A percentile compares a stretch with the other conserved stretches of the same genome.
Evolutionary conservation across 2,113 vertebrate genomes (phyloP).

Genomic region (Sciurus niger): DNA sequence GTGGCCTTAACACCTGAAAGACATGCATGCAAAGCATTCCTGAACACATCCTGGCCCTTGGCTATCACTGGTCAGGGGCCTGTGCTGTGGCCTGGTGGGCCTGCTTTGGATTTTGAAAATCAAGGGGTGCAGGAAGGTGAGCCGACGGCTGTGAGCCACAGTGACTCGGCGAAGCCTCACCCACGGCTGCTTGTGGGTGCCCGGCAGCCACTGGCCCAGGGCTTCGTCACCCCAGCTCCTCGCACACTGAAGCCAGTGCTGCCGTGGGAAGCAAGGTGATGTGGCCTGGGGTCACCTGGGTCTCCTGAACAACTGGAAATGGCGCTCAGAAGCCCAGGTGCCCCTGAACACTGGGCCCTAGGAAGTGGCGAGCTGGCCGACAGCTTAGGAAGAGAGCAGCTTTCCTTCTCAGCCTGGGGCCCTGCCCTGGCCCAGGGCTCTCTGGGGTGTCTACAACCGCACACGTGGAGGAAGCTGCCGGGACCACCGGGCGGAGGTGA

Average conservation of each 20-base stretch:
- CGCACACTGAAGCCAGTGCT: not conserved
- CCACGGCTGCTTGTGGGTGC: no score
- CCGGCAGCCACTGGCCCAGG: no score
- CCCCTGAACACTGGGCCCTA: no score
- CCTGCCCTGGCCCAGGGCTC: no score
- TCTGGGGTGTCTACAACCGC: no score
- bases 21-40: not conserved
- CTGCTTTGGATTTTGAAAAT: constrained; percentile 36
- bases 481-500: not conserved
- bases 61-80: not conserved
- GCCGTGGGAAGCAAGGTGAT: not conserved
- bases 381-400: not conserved
- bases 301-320: not conserved
- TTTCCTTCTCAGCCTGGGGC: not conserved
- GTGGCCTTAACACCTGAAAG: not conserved
- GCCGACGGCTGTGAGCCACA: constrained; percentile 55
- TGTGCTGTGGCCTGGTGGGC: not conserved
- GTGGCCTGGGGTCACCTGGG: not conserved
- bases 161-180: not conserved
- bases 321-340: not conserved
- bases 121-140: constrained; percentile 27
- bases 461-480: not conserved
- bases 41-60: not conserved
- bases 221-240: not conserved
- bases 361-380: not conserved